These are phyloP conservation scores for Symphodus melops DNA, from an alignment of 2,113 vertebrate species.

Conservation along the genomic window DNA sequence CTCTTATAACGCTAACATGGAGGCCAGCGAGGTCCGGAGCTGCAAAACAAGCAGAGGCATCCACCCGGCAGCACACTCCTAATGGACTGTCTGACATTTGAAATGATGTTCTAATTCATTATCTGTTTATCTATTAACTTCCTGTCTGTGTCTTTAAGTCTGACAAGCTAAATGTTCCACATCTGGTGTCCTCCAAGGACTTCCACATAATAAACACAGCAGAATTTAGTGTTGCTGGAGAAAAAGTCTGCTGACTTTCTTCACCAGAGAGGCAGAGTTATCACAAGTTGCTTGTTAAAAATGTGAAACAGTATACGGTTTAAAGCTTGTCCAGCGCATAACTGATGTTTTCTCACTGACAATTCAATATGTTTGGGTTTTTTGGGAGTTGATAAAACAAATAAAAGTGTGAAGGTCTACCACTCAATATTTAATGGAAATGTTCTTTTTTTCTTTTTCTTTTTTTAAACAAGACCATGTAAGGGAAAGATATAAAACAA, in stretches of 20 bases:
- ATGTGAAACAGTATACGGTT: background rate
- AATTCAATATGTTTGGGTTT: no score
- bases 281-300: background rate
- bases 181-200: background rate
- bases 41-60: background rate
- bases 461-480: background rate
- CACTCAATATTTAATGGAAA: no score
- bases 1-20: conserved; percentile 35
- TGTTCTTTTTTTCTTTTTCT: background rate
- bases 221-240: background rate
- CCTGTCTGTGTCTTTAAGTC: conserved; percentile 21
- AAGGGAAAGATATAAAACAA: background rate
- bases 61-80: conserved; percentile 17
- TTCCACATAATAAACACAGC: background rate
- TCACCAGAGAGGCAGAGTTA: background rate
- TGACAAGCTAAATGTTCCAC: conserved; percentile 10
- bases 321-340: background rate
- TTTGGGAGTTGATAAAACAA: no score
- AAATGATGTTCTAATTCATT: conserved; percentile 52
- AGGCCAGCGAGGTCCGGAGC: conserved; percentile 37
- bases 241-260: background rate
- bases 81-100: conserved; percentile 69
- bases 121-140: conserved; percentile 57
- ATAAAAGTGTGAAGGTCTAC: no score
- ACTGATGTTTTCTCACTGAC: no score